phyloP scores from a whole-genome alignment of 2,888 invertebrate genomes.

The Meandrusa payeni region DNA sequence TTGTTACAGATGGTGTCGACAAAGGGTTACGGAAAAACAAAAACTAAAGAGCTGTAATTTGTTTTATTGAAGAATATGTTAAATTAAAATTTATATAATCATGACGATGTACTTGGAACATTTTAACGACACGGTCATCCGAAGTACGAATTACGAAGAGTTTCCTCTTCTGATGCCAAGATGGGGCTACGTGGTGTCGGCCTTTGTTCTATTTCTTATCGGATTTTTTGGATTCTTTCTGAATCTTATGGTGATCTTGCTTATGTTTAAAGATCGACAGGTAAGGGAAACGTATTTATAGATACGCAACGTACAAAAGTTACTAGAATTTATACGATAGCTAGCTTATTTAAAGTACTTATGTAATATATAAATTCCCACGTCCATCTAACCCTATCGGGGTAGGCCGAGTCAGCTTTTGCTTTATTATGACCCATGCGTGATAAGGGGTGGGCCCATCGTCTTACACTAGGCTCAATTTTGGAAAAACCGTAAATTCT shows the following conservation, averaged over 20 bases:
- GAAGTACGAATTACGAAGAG: conserved; percentile 9
- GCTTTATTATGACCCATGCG: no score
- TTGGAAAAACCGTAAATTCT: no score
- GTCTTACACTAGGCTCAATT: no score
- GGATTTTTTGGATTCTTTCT: conserved; percentile 85
- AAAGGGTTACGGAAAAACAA: no score
- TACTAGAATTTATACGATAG: no score
- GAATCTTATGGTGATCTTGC: conserved; percentile 83
- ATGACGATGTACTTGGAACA: conserved; percentile 17
- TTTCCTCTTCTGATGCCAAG: conserved; percentile 58
- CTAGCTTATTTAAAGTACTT: no score
- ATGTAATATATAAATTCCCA: no score
- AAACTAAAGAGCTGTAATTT: conserved; percentile 1
- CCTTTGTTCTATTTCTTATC: conserved; percentile 81
- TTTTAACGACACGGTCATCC: conserved; percentile 13
- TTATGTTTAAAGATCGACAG: conserved; percentile 85
- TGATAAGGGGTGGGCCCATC: no score
- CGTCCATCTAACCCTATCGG: no score
- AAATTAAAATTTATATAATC: neutral
- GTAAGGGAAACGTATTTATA: conserved; percentile 52
- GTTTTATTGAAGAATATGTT: neutral
- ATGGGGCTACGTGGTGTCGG: conserved; percentile 80
- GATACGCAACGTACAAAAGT: no score
- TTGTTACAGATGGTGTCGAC: no score
- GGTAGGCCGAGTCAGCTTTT: no score